phyloP scores from a whole-genome alignment of 1,140 invertebrate species.

The Arctopsyche grandis region DNA sequence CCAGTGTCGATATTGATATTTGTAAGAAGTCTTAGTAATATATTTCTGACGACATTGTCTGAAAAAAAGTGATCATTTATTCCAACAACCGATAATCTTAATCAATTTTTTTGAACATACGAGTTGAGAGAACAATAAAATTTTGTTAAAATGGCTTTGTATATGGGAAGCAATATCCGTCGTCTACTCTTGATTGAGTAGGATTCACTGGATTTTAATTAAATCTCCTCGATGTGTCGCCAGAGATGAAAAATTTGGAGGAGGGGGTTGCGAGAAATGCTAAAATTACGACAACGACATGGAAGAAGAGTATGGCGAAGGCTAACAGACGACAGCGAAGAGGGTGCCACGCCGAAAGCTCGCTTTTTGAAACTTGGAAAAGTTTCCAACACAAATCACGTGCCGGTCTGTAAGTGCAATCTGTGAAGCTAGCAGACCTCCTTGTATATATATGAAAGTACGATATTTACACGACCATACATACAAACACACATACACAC shows the following conservation, averaged over 20 bases:
- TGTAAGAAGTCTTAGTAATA: too few species aligned
- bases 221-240: constrained; percentile 16
- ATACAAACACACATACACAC: not conserved
- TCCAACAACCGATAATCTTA: too few species aligned
- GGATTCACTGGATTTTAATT: constrained; percentile 18
- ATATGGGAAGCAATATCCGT: too few species aligned
- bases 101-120: too few species aligned
- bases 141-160: too few species aligned
- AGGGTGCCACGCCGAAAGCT: constrained; percentile 34
- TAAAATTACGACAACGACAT: constrained; percentile 27
- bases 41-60: too few species aligned
- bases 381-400: constrained; percentile 53
- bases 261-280: constrained; percentile 28
- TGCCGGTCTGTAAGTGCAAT: constrained; percentile 42
- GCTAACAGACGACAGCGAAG: constrained; percentile 25
- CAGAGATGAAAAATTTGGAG: not conserved
- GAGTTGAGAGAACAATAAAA: too few species aligned
- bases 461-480: not conserved
- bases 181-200: not conserved
- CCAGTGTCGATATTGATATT: too few species aligned
- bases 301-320: constrained; percentile 16
- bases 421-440: not conserved
- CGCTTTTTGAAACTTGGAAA: constrained; percentile 44
- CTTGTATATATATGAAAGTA: not conserved
- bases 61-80: too few species aligned